Conservation (phyloP, 2,888 invertebrate genomes). For the Scotopteryx bipunctaria region DNA sequence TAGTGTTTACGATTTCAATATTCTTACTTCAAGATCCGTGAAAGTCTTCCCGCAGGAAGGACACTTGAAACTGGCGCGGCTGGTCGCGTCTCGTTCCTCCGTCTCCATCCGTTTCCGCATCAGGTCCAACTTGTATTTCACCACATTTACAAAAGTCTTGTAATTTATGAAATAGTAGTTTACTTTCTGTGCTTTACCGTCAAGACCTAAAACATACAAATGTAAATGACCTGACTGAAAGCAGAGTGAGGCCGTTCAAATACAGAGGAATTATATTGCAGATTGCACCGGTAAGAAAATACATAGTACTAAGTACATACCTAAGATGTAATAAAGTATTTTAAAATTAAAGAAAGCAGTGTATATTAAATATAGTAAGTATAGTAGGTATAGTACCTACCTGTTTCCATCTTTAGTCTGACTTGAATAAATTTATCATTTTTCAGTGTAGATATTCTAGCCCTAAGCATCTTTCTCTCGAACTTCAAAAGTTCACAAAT, state of each 20-base stretch:
- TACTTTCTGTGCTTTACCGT: slow-evolving; percentile 97
- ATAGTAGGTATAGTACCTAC: too few species aligned
- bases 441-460: slow-evolving; percentile 92
- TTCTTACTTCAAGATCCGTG: slow-evolving; percentile 93
- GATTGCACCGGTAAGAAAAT: too few species aligned
- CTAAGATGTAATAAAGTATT: too few species aligned
- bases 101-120: slow-evolving; percentile 98
- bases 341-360: too few species aligned
- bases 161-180: slow-evolving; percentile 99
- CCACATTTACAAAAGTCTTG: slow-evolving; percentile 98
- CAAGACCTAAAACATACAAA: slow-evolving; percentile 85
- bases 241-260: too few species aligned
- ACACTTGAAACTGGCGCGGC: slow-evolving; percentile 97
- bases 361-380: too few species aligned
- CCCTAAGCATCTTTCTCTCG: slow-evolving; percentile 96
- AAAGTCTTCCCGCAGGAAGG: slow-evolving; percentile 95
- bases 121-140: slow-evolving; percentile 98
- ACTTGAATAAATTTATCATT: slow-evolving; percentile 97
- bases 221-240: too few species aligned
- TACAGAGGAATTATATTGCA: too few species aligned
- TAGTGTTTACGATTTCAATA: neutral
- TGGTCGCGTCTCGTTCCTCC: slow-evolving; percentile 96
- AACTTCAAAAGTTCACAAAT: slow-evolving; percentile 95
- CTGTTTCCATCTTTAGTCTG: slow-evolving; percentile 97
- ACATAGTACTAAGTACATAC: too few species aligned